Conservation (phyloP, 2,113 vertebrate genomes). For the Xenopus borealis region DNA sequence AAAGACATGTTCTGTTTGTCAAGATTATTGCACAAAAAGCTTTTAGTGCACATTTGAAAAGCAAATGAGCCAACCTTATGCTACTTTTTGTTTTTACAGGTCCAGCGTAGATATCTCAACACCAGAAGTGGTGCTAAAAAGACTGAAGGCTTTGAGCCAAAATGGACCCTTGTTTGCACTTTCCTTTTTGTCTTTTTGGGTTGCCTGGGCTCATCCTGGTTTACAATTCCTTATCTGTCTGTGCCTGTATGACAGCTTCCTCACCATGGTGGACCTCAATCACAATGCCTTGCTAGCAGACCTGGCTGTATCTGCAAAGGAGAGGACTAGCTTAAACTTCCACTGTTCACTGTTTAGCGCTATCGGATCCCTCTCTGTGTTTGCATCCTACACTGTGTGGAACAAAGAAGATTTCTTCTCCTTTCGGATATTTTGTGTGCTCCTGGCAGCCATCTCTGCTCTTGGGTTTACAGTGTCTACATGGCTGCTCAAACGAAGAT, state of each 20-base stretch:
- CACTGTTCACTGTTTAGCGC: conserved; percentile 94
- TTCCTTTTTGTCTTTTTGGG: conserved; percentile 95
- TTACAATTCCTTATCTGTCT: conserved; percentile 95
- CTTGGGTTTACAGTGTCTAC: conserved; percentile 82
- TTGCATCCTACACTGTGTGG: conserved; percentile 93
- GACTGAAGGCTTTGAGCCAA: conserved; percentile 79
- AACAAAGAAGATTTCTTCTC: conserved; percentile 90
- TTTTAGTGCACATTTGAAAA: not conserved
- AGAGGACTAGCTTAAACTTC: conserved; percentile 92
- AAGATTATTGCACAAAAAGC: no score
- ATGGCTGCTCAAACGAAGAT: conserved; percentile 68
- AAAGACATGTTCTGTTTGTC: no score
- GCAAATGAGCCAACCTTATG: not conserved
- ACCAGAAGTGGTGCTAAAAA: conserved; percentile 85
- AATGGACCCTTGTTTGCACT: conserved; percentile 89
- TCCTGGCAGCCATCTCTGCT: conserved; percentile 78
- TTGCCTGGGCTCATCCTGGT: conserved; percentile 88
- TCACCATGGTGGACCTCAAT: conserved; percentile 93
- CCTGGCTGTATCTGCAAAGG: conserved; percentile 85
- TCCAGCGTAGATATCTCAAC: conserved; percentile 75
- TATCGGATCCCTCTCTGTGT: conserved; percentile 89
- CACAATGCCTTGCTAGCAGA: conserved; percentile 95
- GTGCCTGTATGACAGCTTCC: conserved; percentile 93
- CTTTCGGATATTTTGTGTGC: conserved; percentile 87
- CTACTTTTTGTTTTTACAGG: conserved; percentile 59